Conservation (phyloP, 2,888 invertebrate species). For the Lymantria dispar region DNA sequence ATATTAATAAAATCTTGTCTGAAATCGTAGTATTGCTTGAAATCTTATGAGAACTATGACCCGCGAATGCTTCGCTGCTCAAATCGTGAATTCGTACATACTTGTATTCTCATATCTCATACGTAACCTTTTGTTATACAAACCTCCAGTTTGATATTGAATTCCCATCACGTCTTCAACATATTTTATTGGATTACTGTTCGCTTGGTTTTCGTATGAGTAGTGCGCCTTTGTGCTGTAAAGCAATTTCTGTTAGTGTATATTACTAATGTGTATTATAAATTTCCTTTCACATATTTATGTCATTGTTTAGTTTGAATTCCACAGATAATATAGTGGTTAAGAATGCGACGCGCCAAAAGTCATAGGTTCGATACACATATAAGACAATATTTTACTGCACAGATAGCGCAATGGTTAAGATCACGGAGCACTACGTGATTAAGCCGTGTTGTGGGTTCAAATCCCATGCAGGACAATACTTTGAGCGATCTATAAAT, state of each 20-base stretch:
- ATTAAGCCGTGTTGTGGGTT: no score
- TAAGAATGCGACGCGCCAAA: no score
- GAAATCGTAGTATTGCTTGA: no score
- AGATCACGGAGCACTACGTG: no score
- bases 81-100: not conserved
- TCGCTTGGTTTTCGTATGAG: not conserved
- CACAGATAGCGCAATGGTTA: no score
- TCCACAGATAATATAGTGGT: no score
- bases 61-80: not conserved
- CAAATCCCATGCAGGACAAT: no score
- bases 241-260: not conserved
- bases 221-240: not conserved
- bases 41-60: not conserved
- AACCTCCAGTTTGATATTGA: not conserved
- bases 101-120: not conserved
- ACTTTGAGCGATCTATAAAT: no score
- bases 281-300: not conserved
- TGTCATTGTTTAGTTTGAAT: no score
- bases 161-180: not conserved
- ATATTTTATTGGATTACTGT: not conserved
- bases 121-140: not conserved
- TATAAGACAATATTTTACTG: no score
- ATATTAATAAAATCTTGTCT: no score
- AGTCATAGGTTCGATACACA: no score
- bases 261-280: not conserved